A percentile compares a stretch with the other conserved stretches of the same genome.
phyloP scores from a whole-genome alignment of 30 jellyfish, hydroid and myxozoan species.

The Aurelia aurita region DNA sequence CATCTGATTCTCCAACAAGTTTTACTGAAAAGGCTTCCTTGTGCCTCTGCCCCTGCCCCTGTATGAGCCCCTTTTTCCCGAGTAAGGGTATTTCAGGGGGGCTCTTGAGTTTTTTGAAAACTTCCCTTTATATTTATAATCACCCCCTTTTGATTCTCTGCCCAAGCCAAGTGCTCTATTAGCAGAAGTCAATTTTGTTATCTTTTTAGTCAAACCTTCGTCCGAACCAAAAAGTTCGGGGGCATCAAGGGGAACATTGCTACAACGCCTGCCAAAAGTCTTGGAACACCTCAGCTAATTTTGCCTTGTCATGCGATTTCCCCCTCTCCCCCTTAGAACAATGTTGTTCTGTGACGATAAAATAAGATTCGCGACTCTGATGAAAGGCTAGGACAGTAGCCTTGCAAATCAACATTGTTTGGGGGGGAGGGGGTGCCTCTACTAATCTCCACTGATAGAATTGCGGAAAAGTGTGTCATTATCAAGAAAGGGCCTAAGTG shows the following conservation, averaged over 20 bases:
- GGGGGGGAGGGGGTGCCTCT: no score
- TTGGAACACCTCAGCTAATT: no score
- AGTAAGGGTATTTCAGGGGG: constrained; percentile 5
- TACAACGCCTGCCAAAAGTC: no score
- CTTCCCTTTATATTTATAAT: neutral
- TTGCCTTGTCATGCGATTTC: no score
- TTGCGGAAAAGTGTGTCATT: no score
- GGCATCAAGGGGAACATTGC: constrained; percentile 12
- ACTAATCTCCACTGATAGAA: no score
- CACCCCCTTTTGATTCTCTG: neutral
- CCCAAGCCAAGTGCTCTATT: constrained; percentile 18
- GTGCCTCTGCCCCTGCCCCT: constrained; percentile 24
- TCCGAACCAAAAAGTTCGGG: constrained; percentile 16
- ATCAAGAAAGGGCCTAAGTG: no score
- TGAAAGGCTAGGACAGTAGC: no score
- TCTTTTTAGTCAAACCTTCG: constrained; percentile 19
- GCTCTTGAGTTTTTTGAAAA: neutral
- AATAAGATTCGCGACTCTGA: no score
- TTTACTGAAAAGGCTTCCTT: constrained; percentile 1
- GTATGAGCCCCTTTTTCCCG: constrained; percentile 13
- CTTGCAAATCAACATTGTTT: no score
- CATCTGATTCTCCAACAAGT: neutral
- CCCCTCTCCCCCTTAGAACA: no score
- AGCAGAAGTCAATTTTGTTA: constrained; percentile 8
- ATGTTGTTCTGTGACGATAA: no score